phyloP scores from a whole-genome alignment of 2,113 vertebrate species.

The Phodopus roborovskii region DNA sequence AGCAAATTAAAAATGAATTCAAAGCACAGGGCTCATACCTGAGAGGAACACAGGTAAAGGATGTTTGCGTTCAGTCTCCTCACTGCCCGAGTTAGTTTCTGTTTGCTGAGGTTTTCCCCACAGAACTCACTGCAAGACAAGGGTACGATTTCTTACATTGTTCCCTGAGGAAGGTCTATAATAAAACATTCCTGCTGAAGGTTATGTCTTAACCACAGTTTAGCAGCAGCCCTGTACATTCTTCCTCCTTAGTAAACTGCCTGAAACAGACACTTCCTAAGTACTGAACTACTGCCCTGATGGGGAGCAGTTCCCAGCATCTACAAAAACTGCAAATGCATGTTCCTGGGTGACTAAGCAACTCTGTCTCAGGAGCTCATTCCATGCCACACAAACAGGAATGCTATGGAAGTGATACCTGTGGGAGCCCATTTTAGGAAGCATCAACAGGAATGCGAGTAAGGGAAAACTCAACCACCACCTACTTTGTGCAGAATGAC shows the following conservation, averaged over 20 bases:
- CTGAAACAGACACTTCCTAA: background rate
- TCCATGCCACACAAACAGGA: background rate
- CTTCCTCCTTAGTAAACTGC: background rate
- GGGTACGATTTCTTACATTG: background rate
- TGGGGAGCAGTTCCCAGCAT: background rate
- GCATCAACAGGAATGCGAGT: background rate
- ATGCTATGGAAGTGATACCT: background rate
- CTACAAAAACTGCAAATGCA: background rate
- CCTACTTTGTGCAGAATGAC: background rate
- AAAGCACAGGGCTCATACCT: slow-evolving; percentile 87
- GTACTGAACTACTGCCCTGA: background rate
- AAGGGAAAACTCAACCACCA: background rate
- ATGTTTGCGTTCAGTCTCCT: slow-evolving; percentile 97
- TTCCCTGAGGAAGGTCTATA: background rate
- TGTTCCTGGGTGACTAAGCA: background rate
- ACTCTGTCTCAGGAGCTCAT: background rate
- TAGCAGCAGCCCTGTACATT: background rate
- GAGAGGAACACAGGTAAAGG: slow-evolving; percentile 98
- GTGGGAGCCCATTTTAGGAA: background rate
- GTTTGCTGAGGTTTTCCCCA: slow-evolving; percentile 95
- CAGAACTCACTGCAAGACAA: slow-evolving; percentile 94
- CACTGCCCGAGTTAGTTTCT: slow-evolving; percentile 95
- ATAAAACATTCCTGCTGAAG: background rate
- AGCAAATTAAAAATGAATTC: slow-evolving; percentile 47
- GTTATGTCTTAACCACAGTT: background rate